Base-by-base conservation (phyloP, 1,140 invertebrate species). In the fruit fly (Drosophila melanogaster) region DNA sequence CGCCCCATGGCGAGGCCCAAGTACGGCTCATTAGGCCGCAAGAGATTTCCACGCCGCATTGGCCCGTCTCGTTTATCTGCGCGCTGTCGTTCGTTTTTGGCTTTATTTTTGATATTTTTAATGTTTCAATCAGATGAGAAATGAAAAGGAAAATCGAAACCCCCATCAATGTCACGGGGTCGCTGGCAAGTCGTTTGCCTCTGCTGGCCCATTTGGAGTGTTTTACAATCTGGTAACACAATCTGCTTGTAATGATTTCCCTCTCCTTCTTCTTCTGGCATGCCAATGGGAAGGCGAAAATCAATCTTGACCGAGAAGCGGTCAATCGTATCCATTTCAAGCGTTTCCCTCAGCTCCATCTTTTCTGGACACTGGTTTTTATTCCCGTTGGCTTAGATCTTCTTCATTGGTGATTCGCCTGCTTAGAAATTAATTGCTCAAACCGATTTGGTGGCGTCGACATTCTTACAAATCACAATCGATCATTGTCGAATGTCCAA, bases 101-200 rank as follows among this genome's bases (percentile, higher is more conserved):
- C 15, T 53, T 44, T 61, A 71, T 87, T 87, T 69, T 81, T 38
- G 37, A 38, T 4, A 53, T 49, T 54, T 61, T 69, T 87, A 65
- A 84, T 81, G 83, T 87, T 87, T 86, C 83, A 87, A 86, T 86
- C 83, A 86, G 24, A 83, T 79, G 83, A 86, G 67, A 79, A 86
- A 86, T 87, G 70, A 81, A 86, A 81, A 86, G 72, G 61, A 81
- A 86, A 81, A 87, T 72, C 79, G 65, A 87, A 86, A 87, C 83
- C 83, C 62, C 83, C 83, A 87, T 86, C 83, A 86, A 86, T 87
- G 83, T 86, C 83, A 86, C 38, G 19, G 50, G 37, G 41, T 64
- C 40, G 35, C 37, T 35, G 37, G 41, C 30, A 51, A 30, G 53
- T 35, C 49, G 46, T 46, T 22, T 41, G 33, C 8, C 24, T 58